Evolutionary conservation across 2,888 invertebrate species (phyloP), one percentile per base, ranked within the genome.

Genomic region (Fabriciana adippe): DNA sequence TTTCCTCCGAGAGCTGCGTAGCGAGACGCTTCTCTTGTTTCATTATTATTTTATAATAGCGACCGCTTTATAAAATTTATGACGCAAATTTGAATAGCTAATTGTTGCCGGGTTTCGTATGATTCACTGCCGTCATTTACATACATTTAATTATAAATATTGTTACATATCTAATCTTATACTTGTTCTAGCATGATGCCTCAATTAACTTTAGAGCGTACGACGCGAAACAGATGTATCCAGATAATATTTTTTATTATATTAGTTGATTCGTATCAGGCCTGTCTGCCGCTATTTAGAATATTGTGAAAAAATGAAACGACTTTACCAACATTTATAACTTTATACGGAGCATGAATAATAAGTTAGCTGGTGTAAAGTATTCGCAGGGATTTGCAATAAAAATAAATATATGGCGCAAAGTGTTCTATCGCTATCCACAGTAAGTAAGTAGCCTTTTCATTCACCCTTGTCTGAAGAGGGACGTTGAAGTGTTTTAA

Each of bases 61-160:
- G n/a, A 26, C 54, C 66, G 62, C 51, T 64, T 65, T 31, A 55
- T 21, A 48, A 65, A 57, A 59, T 66, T 68, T 61, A 63, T 65
- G 68, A 55, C 26, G 55, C 31, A 55, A 64, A 67, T 69, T 69
- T 54, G 69, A 71, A 71, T 67, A 68, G 54, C 55, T 69, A 69
- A 71, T 71, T 62, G 67, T 60, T 64, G 64, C 64, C 66, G 69
- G 64, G 51, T 62, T 47, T 50, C 55, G 50, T 64, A 64, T 66
- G 60, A 66, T 68, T 56, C 70, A 66, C 55, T 31, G 50, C 66
- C 64, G 53, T 51, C 69, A 67, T 65, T 69, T 69, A 61, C 71
- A 67, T 69, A 69, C 69, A 64, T 65, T 67, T 69, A 67, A 71
- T 69, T 71, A 69, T 67, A 69, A 71, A 71, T 69, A 71, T 71